phyloP scores from a whole-genome alignment of 2,113 vertebrate species.

The Epinephelus moara region DNA sequence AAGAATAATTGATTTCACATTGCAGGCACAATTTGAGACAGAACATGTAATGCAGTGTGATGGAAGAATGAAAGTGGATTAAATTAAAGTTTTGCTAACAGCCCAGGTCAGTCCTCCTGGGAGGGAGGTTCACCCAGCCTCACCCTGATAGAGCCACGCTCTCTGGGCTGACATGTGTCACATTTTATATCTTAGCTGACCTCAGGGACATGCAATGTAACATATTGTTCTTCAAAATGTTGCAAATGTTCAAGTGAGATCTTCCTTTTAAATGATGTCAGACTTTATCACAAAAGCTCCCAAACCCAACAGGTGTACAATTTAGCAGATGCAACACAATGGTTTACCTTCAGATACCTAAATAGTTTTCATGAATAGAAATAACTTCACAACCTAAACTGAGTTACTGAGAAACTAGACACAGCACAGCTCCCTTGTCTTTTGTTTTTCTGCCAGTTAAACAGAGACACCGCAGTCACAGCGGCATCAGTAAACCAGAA shows the following conservation, averaged over 20 bases:
- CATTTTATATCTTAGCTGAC: not conserved
- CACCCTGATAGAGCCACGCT: not conserved
- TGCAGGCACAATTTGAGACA: not conserved
- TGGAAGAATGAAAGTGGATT: not conserved
- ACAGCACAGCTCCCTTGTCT: no score
- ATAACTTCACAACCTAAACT: no score
- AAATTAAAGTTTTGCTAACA: not conserved
- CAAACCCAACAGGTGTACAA: no score
- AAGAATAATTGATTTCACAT: slow-evolving; percentile 12
- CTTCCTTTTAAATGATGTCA: not conserved
- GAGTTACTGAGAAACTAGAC: no score
- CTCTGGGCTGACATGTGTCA: not conserved
- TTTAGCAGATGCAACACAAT: no score
- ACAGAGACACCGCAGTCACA: no score
- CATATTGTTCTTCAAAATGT: not conserved
- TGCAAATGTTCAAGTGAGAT: not conserved
- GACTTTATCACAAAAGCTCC: no score
- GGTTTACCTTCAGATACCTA: no score
- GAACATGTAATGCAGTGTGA: not conserved
- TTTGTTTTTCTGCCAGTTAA: no score
- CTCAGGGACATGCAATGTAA: not conserved
- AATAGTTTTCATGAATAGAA: no score
- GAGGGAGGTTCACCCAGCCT: not conserved
- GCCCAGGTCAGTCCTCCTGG: not conserved
- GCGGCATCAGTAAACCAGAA: no score